These are phyloP conservation scores for Pterobdella sp. DNA, from an alignment of 2,888 invertebrate genomes.

Conservation along the genomic window DNA sequence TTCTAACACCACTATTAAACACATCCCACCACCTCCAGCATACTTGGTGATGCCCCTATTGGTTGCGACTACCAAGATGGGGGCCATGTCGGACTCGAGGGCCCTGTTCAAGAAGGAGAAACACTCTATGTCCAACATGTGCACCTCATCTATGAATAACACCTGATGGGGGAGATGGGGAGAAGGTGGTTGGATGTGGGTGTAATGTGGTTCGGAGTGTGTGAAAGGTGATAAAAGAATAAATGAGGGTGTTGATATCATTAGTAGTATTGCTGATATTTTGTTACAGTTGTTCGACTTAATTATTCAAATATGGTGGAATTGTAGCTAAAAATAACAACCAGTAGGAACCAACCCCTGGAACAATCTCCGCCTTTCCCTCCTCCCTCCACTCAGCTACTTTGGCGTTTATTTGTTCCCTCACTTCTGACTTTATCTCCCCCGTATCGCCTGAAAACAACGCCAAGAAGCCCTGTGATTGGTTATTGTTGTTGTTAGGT, in stretches of 20 bases:
- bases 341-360: constrained; percentile 61
- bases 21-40: not conserved
- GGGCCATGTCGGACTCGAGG: constrained; percentile 90
- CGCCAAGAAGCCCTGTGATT: constrained; percentile 72
- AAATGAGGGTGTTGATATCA: too few species aligned
- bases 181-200: not conserved
- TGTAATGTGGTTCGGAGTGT: too few species aligned
- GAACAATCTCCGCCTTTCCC: constrained; percentile 96
- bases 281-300: too few species aligned
- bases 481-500: not conserved
- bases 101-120: constrained; percentile 96
- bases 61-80: constrained; percentile 96
- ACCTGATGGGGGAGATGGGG: constrained; percentile 52
- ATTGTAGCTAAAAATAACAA: not conserved
- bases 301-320: not conserved
- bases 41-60: constrained; percentile 77
- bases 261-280: too few species aligned
- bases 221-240: too few species aligned
- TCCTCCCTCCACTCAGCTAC: constrained; percentile 98
- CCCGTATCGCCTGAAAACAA: constrained; percentile 98
- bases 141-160: constrained; percentile 90
- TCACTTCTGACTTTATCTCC: constrained; percentile 91
- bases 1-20: too few species aligned
- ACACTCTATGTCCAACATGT: constrained; percentile 98
- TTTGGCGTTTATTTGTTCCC: constrained; percentile 94